phyloP scores from a whole-genome alignment of 2,888 invertebrate genomes.

The Mycalesis mineus region DNA sequence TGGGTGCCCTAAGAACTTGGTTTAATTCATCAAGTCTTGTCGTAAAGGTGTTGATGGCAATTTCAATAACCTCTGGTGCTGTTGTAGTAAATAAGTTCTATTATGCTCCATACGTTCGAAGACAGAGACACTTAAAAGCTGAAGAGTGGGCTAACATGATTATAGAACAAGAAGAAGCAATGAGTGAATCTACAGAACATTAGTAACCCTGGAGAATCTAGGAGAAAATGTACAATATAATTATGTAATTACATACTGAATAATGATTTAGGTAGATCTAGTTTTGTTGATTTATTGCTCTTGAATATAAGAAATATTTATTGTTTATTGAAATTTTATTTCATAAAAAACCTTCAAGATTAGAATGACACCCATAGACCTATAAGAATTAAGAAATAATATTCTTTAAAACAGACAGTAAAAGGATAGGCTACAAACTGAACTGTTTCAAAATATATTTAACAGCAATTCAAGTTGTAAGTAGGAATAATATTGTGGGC shows the following conservation, averaged over 20 bases:
- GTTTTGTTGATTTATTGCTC: not conserved
- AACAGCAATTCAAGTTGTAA: no score
- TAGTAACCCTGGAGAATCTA: not conserved
- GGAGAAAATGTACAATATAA: not conserved
- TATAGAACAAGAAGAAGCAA: conserved; percentile 55
- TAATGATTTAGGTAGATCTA: not conserved
- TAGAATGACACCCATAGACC: no score
- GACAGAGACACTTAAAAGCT: conserved; percentile 43
- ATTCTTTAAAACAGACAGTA: no score
- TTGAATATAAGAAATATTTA: not conserved
- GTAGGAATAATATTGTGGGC: no score
- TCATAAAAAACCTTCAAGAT: not conserved
- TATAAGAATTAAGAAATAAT: no score
- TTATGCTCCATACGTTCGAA: conserved; percentile 48
- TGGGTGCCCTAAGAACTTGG: conserved; percentile 45
- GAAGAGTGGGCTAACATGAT: conserved; percentile 64
- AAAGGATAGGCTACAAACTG: no score
- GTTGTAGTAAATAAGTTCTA: conserved; percentile 45
- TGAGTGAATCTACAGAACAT: conserved; percentile 25
- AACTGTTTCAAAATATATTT: no score
- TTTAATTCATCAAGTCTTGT: conserved; percentile 48
- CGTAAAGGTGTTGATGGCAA: conserved; percentile 57
- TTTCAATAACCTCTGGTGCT: conserved; percentile 53
- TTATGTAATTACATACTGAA: conserved; percentile 11
- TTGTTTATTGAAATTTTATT: not conserved